phyloP scores from a whole-genome alignment of 2,888 invertebrate species.

The Phortica okadai region DNA sequence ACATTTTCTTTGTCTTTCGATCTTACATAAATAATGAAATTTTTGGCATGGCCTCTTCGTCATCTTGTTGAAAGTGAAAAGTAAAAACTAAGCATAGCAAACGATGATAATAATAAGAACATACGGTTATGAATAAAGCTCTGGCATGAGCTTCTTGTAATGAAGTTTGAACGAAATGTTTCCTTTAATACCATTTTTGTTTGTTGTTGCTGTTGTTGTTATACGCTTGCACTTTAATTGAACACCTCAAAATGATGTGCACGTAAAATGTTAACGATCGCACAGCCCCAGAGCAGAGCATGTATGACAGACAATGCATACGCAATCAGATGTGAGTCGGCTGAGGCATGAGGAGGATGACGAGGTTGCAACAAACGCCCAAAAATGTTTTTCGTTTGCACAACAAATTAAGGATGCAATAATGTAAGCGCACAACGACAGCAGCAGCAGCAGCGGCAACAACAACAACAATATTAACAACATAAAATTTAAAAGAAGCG shows the following conservation, averaged over 20 bases:
- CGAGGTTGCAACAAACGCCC: slow-evolving; percentile 56
- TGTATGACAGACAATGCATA: slow-evolving; percentile 38
- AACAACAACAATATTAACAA: neutral
- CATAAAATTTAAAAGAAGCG: neutral
- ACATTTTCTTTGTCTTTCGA: too few relatives aligned
- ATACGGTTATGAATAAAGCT: too few relatives aligned
- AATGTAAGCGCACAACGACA: slow-evolving; percentile 35
- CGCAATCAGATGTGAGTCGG: slow-evolving; percentile 18
- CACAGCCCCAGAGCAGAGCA: slow-evolving; percentile 48
- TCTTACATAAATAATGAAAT: too few relatives aligned
- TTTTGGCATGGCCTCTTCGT: too few relatives aligned
- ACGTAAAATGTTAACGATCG: slow-evolving; percentile 65
- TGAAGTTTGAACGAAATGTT: neutral
- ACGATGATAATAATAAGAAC: too few relatives aligned
- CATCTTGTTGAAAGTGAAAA: too few relatives aligned
- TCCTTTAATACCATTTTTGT: neutral
- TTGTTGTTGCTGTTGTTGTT: neutral
- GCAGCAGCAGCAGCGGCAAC: neutral
- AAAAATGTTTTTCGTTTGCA: slow-evolving; percentile 61
- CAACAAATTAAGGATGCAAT: slow-evolving; percentile 62
- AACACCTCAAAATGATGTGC: slow-evolving; percentile 71
- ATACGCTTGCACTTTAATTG: slow-evolving; percentile 54
- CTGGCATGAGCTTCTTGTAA: too few relatives aligned
- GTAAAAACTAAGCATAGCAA: too few relatives aligned
- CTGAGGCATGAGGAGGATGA: slow-evolving; percentile 48